Evolutionary conservation across 2,888 invertebrate species (phyloP).

Genomic region (Scaptomyza reducta): DNA sequence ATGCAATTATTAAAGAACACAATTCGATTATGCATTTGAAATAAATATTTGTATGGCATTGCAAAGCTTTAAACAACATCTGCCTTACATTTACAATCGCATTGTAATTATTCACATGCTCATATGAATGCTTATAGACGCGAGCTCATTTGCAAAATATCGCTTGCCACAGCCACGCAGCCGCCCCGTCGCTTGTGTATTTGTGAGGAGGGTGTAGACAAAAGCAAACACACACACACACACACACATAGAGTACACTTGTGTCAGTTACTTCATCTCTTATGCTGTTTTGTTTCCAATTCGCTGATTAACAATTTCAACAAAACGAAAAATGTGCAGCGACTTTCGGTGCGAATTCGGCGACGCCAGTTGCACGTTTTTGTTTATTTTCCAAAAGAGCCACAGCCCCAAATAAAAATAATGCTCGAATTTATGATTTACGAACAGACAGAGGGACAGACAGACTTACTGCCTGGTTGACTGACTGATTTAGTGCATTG

Average conservation of each 20-base stretch:
- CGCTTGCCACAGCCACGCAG: constrained; percentile 62
- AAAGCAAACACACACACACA: constrained; percentile 16
- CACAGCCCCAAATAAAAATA: constrained; percentile 38
- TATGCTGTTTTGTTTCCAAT: constrained; percentile 78
- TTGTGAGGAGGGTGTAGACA: constrained; percentile 24
- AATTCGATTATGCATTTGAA: constrained; percentile 1
- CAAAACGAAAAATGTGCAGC: constrained; percentile 62
- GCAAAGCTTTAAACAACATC: constrained; percentile 11
- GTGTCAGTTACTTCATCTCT: constrained; percentile 73
- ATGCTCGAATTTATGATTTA: constrained; percentile 22
- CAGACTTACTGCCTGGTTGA: constrained; percentile 15
- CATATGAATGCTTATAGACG: constrained; percentile 35
- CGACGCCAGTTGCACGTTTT: constrained; percentile 61
- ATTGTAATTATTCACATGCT: constrained; percentile 47
- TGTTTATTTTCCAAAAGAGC: constrained; percentile 47
- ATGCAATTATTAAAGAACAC: background rate
- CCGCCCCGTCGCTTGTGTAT: constrained; percentile 35
- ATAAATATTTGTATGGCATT: constrained; percentile 4
- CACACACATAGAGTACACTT: constrained; percentile 36
- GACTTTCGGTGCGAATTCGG: constrained; percentile 71
- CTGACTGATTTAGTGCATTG: constrained; percentile 23
- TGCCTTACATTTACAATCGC: constrained; percentile 36
- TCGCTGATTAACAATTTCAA: constrained; percentile 80
- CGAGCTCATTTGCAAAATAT: constrained; percentile 58
- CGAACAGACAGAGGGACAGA: constrained; percentile 2